A percentile compares a stretch with the other conserved stretches of the same genome.
These are phyloP conservation scores for Gastracanthus pulcherrimus DNA, from an alignment of 2,888 invertebrate genomes.

Conservation along the genomic window DNA sequence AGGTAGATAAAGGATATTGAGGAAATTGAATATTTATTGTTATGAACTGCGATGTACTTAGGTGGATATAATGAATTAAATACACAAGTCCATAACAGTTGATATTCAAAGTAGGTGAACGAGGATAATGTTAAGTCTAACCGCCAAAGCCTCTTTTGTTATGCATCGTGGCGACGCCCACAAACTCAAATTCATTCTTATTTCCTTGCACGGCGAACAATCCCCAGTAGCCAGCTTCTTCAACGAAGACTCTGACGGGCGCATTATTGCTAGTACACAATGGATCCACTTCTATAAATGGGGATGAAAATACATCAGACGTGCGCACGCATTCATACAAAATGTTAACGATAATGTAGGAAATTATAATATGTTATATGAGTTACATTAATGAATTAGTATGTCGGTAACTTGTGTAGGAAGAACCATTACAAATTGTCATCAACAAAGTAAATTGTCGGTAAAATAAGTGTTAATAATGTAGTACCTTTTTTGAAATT, in stretches of 20 bases:
- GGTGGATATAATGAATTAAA: background rate
- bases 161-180: constrained; percentile 67
- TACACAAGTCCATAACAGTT: background rate
- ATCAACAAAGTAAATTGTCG: too few relatives aligned
- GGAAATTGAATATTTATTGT: background rate
- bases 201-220: constrained; percentile 73
- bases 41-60: background rate
- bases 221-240: constrained; percentile 76
- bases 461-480: too few relatives aligned
- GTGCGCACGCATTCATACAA: background rate
- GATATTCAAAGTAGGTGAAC: background rate
- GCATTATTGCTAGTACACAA: constrained; percentile 62
- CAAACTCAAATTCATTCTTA: constrained; percentile 71
- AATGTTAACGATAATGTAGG: background rate
- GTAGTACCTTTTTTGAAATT: too few relatives aligned
- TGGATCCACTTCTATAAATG: constrained; percentile 69
- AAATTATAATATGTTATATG: too few relatives aligned
- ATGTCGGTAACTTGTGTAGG: too few relatives aligned
- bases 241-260: constrained; percentile 73
- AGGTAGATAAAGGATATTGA: background rate
- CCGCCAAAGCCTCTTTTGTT: constrained; percentile 72
- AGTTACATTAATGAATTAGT: too few relatives aligned
- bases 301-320: constrained; percentile 52
- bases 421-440: too few relatives aligned
- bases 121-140: constrained; percentile 64